Base-by-base conservation (phyloP, 2,113 vertebrate genomes). In the Scomber japonicus region DNA sequence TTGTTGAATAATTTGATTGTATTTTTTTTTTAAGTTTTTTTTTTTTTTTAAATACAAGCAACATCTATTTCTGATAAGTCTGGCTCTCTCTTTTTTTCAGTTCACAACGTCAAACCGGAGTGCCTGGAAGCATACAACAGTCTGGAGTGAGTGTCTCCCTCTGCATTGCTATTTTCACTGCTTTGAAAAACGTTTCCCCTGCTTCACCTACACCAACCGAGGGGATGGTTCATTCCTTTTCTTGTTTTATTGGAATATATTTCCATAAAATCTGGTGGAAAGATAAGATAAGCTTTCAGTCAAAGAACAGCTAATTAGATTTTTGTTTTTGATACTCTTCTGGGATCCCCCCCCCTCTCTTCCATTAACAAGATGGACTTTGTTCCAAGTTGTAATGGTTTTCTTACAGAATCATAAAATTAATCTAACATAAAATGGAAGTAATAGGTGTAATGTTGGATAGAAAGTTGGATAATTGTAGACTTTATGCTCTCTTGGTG, bases 71-170 rank as follows among this genome's bases (percentile, higher is more conserved):
- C 48, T 88, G 19, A 67, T 57, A 27, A 24, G 30, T 79, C 49
- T 68, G 45, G 16, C 56, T 86, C 54, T 88, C 75, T 74, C 54
- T 88, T 73, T 74, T 57, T 84, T 91, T 84, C 89, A 99, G 98
- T 99, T 96, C 97, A 99, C 93, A 97, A 97, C 0, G 96, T 99
- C 88, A 99, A 99, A 91, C 98, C 98, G 0, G 98, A 99, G 69
- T 98, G 93, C 83, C 92, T 97, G 92, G 97, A 98, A 0, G 91
- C 94, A 24, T 99, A 99, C 93, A 99, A 98, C 95, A 93, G 84
- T 83, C 94, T 99, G n/a, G 96, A 97, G 98, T 99, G 88, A 96
- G 97, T 91, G 31, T 31, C 11, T 11, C 11, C 11, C 44, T 59
- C 45, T 70, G 11, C 48, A 64, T 24, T 62, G 35, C 35, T 40